Percentiles rank a stretch among this genome's conserved stretches.
Evolutionary conservation across 2,113 vertebrate genomes (phyloP).

Genomic region (Pangasianodon hypophthalmus): DNA sequence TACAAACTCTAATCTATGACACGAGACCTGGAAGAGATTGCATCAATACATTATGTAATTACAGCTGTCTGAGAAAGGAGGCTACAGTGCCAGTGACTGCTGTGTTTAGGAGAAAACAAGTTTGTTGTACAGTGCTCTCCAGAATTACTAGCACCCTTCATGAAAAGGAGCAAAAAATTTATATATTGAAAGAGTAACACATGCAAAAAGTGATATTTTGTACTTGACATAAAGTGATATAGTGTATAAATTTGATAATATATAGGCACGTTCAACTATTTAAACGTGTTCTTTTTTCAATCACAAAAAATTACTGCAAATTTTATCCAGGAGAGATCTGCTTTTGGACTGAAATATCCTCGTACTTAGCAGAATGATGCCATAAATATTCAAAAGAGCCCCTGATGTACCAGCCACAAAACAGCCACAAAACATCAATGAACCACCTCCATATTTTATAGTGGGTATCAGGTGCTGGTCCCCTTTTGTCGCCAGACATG

Average conservation of each 20-base stretch:
- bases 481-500: neutral
- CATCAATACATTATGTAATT: slow-evolving; percentile 35
- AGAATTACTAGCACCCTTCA: neutral
- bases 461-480: neutral
- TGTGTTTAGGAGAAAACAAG: neutral
- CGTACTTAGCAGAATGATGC: neutral
- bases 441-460: neutral
- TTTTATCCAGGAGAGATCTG: neutral
- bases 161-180: neutral
- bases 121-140: slow-evolving; percentile 12
- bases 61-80: slow-evolving; percentile 23
- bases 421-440: neutral
- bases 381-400: neutral
- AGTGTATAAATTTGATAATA: neutral
- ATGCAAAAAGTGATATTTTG: neutral
- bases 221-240: neutral
- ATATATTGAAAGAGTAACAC: neutral
- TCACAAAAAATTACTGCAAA: neutral
- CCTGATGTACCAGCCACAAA: neutral
- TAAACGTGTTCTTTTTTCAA: neutral
- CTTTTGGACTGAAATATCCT: neutral
- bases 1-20: slow-evolving; percentile 11
- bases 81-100: slow-evolving; percentile 5
- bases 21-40: slow-evolving; percentile 29
- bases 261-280: neutral